phyloP scores from a whole-genome alignment of 1,140 invertebrate genomes.

The Fopius arisanus region DNA sequence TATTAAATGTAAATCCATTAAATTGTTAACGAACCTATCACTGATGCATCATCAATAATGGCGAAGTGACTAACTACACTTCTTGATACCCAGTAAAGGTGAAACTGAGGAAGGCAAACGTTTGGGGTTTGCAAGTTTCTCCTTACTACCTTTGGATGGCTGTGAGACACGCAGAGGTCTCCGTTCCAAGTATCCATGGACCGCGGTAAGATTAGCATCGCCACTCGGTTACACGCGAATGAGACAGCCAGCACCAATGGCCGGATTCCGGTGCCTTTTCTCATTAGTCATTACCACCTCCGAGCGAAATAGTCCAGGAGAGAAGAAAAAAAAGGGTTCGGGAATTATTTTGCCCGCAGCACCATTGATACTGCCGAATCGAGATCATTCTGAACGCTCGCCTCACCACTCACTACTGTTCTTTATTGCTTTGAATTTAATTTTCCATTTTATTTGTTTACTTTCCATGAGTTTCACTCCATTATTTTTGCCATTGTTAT shows the following conservation, averaged over 20 bases:
- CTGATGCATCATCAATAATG: neutral
- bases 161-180: constrained; percentile 38
- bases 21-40: too few relatives aligned
- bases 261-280: constrained; percentile 25
- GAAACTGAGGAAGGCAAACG: constrained; percentile 37
- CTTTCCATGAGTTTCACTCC: constrained; percentile 9
- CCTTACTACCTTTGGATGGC: constrained; percentile 28
- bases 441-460: neutral
- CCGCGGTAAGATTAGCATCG: constrained; percentile 57
- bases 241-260: constrained; percentile 33
- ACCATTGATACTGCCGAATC: constrained; percentile 29
- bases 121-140: constrained; percentile 9
- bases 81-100: constrained; percentile 29
- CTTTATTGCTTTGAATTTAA: constrained; percentile 3
- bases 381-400: constrained; percentile 26
- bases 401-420: neutral
- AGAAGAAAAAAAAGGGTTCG: constrained; percentile 12
- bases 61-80: neutral
- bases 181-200: constrained; percentile 42
- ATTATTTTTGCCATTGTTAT: too few relatives aligned
- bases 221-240: constrained; percentile 53
- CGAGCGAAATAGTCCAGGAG: constrained; percentile 18
- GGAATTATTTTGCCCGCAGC: constrained; percentile 7
- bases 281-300: constrained; percentile 43
- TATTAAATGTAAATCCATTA: too few relatives aligned